phyloP scores from a whole-genome alignment of 2,888 invertebrate species.

The Drosophila mimetica region DNA sequence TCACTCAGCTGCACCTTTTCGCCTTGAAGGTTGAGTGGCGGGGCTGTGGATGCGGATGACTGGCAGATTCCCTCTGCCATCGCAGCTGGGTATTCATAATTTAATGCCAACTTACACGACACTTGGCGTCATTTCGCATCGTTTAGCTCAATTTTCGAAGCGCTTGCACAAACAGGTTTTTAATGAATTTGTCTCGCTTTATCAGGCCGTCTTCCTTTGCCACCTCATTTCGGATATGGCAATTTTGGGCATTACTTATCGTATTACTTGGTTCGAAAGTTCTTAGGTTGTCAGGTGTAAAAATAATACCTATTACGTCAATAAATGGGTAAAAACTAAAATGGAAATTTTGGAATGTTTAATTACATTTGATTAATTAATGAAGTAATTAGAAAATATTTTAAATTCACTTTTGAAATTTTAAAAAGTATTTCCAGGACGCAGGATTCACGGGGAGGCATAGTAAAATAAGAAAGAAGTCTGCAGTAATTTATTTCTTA shows the following conservation, averaged over 20 bases:
- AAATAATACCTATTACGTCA: too few species aligned
- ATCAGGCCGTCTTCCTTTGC: constrained; percentile 1
- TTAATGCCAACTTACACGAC: constrained; percentile 69
- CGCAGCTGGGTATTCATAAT: constrained; percentile 74
- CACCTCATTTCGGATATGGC: neutral
- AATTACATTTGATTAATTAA: neutral
- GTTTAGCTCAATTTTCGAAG: constrained; percentile 62
- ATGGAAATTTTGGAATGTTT: neutral
- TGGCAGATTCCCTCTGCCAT: constrained; percentile 54
- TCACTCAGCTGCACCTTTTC: constrained; percentile 26
- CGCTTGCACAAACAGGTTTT: constrained; percentile 57
- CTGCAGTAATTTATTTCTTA: neutral
- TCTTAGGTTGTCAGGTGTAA: too few species aligned
- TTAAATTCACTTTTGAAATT: too few species aligned
- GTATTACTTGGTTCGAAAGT: neutral
- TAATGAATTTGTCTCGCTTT: constrained; percentile 49
- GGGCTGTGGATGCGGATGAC: constrained; percentile 45
- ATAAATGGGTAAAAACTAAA: too few species aligned
- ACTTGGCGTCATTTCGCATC: constrained; percentile 66
- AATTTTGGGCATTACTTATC: neutral
- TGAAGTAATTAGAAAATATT: too few species aligned
- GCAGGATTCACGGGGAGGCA: neutral
- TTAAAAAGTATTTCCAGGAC: too few species aligned
- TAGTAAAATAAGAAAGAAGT: neutral
- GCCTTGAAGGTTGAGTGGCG: constrained; percentile 3